Evolutionary conservation across 2,797 vertebrate genomes (phyloP), one percentile per base, ranked within the genome.

Genomic region (Morelia viridis): DNA sequence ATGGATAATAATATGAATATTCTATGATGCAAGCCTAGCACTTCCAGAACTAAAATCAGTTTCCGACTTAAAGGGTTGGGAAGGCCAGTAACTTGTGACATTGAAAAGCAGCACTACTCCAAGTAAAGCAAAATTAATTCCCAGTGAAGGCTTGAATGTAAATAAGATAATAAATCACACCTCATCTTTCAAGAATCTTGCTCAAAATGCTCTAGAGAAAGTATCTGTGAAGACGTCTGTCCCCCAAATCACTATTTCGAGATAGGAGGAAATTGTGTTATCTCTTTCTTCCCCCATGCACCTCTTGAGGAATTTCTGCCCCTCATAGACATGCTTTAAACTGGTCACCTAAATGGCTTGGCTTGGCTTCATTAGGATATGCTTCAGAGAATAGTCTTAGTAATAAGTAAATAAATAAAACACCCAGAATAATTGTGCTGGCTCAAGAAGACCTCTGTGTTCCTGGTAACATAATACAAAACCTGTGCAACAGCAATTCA

Each of bases 401-500:
- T 80, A 17, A 80, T 65, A 93, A 93, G 89, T 68, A 90, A 90
- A 92, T 5, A 1, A 92, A 56, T 91, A 22, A 56, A 91, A 22
- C 28, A 94, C 56, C 50, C 80, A 88, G 15, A 89, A 6, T 19
- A 91, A 90, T 60, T 85, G 8, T 80, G 84, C 6, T 88, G 13
- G 91, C 60, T 90, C 76, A 65, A 85, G 65, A 92, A 85, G 57
- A 89, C 87, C 85, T 91, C 57, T 92, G 31, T 89, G 31, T 89
- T 94, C 26, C 19, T 56, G 83, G 50, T 62, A 94, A 93, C 22
- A 89, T 58, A 80, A 92, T n/a, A 71, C 62, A 64, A 96, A 95
- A 95, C 28, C 57, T 93, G 71, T 94, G 24, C 87, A 91, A 95
- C 90, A 92, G 28, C 15, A 89, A 92, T 90, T 91, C 7, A 91